Evolutionary conservation across 2,888 invertebrate species (phyloP).

Genomic region (Chorisops tibialis): DNA sequence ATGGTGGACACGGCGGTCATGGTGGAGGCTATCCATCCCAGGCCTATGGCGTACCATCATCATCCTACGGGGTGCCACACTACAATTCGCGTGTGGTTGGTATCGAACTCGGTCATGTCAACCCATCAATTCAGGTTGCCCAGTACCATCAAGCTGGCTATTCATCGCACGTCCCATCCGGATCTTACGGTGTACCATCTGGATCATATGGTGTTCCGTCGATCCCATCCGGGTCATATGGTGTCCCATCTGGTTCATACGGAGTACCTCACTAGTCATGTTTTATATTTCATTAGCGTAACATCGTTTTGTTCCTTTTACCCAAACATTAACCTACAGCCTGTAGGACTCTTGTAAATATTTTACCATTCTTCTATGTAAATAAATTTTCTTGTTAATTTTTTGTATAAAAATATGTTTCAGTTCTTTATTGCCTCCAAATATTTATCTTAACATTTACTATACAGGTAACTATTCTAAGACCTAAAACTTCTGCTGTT

Average conservation of each 20-base stretch:
- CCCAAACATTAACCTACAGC: conserved; percentile 1
- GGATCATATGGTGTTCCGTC: conserved; percentile 28
- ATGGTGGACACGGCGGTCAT: conserved; percentile 52
- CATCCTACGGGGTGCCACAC: conserved; percentile 60
- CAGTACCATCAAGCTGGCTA: conserved; percentile 67
- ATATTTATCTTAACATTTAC: not conserved
- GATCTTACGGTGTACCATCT: conserved; percentile 31
- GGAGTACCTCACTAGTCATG: conserved; percentile 25
- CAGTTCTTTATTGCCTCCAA: not conserved
- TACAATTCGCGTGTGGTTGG: conserved; percentile 65
- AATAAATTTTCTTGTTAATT: conserved; percentile 22
- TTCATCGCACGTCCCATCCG: conserved; percentile 43
- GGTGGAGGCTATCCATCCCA: conserved; percentile 55
- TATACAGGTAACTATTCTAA: no score
- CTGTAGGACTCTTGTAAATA: conserved; percentile 17
- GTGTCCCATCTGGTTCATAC: conserved; percentile 29
- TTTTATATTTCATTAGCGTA: not conserved
- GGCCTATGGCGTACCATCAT: conserved; percentile 62
- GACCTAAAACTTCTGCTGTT: conserved; percentile 28
- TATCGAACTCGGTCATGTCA: conserved; percentile 73
- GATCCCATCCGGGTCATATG: conserved; percentile 31
- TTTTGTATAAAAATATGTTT: conserved; percentile 16
- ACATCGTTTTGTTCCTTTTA: conserved; percentile 16
- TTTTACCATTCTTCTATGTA: conserved; percentile 7
- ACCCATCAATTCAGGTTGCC: conserved; percentile 76